These are phyloP conservation scores for Drosophila equinoxialis DNA, from an alignment of 1,140 invertebrate genomes.

Conservation along the genomic window DNA sequence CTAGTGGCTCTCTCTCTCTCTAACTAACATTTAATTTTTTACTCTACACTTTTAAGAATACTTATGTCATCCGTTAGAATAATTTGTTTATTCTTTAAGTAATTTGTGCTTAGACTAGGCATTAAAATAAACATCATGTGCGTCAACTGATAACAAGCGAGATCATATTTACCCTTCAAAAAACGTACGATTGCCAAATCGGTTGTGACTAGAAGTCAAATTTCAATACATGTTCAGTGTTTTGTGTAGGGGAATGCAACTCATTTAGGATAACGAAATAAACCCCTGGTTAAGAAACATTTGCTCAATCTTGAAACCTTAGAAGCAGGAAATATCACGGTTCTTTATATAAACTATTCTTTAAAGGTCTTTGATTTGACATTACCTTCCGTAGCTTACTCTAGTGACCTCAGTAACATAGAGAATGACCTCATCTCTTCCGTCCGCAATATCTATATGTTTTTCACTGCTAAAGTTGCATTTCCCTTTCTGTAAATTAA, in stretches of 20 bases:
- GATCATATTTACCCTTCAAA: not conserved
- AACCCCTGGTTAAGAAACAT: no score
- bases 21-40: not conserved
- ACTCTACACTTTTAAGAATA: constrained; percentile 12
- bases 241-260: not conserved
- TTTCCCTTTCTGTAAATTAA: not conserved
- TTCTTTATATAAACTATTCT: no score
- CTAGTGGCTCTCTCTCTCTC: not conserved
- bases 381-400: not conserved
- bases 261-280: no score
- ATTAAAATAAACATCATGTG: constrained; percentile 7
- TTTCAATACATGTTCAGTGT: not conserved
- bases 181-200: not conserved
- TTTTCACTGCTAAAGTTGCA: not conserved
- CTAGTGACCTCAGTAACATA: not conserved
- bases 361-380: no score
- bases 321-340: no score
- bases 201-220: not conserved
- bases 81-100: constrained; percentile 13
- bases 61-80: constrained; percentile 8
- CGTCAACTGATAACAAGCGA: constrained; percentile 6
- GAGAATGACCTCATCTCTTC: not conserved
- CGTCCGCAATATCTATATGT: not conserved
- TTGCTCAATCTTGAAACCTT: no score
- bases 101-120: constrained; percentile 7